A percentile compares a stretch with the other conserved stretches of the same genome.
phyloP scores from a whole-genome alignment of 2,797 vertebrate genomes.

The Emydoidea blandingii region DNA sequence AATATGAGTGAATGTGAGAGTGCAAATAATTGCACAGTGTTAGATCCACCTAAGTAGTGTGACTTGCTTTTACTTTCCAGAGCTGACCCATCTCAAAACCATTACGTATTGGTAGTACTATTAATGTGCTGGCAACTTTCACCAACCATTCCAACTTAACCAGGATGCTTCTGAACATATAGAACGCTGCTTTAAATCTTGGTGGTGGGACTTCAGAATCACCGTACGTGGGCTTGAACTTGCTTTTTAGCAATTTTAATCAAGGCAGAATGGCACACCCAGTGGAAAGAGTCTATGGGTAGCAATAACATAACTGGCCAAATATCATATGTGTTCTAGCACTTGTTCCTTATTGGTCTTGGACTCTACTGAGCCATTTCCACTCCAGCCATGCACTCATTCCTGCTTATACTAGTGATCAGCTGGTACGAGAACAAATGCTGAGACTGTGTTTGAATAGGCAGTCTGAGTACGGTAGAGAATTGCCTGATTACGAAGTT shows the following conservation, averaged over 20 bases:
- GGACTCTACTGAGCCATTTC: conserved; percentile 2
- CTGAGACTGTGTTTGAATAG: neutral
- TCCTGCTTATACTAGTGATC: neutral
- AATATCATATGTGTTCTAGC: neutral
- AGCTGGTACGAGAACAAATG: neutral
- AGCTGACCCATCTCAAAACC: neutral
- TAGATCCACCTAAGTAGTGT: neutral
- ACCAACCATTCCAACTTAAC: neutral
- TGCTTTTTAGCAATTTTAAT: neutral
- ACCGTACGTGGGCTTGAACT: neutral
- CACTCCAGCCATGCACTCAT: neutral
- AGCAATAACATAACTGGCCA: neutral
- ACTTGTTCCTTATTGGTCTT: neutral
- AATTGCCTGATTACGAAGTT: neutral
- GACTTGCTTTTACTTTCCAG: neutral
- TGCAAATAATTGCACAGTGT: neutral
- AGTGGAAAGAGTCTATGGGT: neutral
- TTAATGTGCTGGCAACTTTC: fast-evolving
- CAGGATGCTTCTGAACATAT: neutral
- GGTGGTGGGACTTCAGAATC: neutral
- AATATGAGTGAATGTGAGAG: neutral
- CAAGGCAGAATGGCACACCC: neutral
- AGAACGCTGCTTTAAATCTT: neutral
- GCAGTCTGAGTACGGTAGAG: neutral
- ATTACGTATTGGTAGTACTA: neutral